phyloP scores from a whole-genome alignment of 2,797 vertebrate species.

The Hemitrygon akajei region DNA sequence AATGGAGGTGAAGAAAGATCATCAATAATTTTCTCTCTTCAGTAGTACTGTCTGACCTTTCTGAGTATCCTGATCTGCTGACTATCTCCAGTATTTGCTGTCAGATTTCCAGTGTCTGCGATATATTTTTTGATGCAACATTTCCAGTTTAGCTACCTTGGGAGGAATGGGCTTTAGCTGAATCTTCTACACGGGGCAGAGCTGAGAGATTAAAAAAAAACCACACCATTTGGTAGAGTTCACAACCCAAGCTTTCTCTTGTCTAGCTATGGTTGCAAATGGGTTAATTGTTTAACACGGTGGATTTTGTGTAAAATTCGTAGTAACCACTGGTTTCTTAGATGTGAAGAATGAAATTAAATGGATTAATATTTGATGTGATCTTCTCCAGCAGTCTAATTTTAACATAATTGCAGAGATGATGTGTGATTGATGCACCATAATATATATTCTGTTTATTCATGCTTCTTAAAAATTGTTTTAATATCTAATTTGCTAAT shows the following conservation, averaged over 20 bases:
- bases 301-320: not conserved
- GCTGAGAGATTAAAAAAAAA: not conserved
- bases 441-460: conserved; percentile 31
- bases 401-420: conserved; percentile 31
- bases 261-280: not conserved
- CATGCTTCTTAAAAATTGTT: not conserved
- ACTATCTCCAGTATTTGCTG: too few relatives aligned
- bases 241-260: not conserved
- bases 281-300: conserved; percentile 7
- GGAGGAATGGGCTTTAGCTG: not conserved
- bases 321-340: conserved; percentile 24
- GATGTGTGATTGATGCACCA: conserved; percentile 11
- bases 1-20: too few relatives aligned
- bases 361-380: conserved; percentile 23
- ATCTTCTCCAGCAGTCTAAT: conserved; percentile 17
- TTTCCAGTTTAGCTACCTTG: not conserved
- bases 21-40: too few relatives aligned
- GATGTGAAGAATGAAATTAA: conserved; percentile 14
- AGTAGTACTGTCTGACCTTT: too few relatives aligned
- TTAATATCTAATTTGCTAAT: conserved; percentile 28
- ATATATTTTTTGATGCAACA: not conserved
- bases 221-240: not conserved
- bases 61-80: too few relatives aligned
- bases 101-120: too few relatives aligned
- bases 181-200: not conserved